These are phyloP conservation scores for Bolinopsis microptera DNA, from an alignment of 37 sponge, comb jelly and placozoan species.

Conservation along the genomic window DNA sequence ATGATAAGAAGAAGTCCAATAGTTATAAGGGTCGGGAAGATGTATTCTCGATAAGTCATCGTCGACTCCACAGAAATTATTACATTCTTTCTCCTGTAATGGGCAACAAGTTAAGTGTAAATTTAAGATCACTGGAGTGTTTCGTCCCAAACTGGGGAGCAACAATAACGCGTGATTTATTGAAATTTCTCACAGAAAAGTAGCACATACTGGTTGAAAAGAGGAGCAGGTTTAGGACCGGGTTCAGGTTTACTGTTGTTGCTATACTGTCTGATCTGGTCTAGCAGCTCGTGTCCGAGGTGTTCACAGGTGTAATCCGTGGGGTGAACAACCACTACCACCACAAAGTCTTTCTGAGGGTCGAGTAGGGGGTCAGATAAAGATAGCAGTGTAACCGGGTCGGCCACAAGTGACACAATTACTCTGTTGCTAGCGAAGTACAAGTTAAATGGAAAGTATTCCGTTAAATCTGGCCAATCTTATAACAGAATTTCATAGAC, in stretches of 20 bases:
- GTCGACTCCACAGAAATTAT: conserved; percentile 59
- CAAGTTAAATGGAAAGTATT: too few relatives aligned
- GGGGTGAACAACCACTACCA: conserved; percentile 48
- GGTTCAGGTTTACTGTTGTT: not conserved
- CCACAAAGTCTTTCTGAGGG: conserved; percentile 54
- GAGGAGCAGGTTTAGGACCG: not conserved
- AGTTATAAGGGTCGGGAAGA: conserved; percentile 58
- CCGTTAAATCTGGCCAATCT: too few relatives aligned
- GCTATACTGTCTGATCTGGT: not conserved
- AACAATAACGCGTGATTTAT: too few relatives aligned
- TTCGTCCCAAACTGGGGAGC: too few relatives aligned
- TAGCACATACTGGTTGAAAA: not conserved
- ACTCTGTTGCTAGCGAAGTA: too few relatives aligned
- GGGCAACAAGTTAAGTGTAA: not conserved
- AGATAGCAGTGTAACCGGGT: too few relatives aligned
- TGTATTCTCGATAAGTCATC: conserved; percentile 57
- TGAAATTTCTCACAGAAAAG: too few relatives aligned
- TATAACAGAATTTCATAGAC: too few relatives aligned
- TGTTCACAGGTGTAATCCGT: conserved; percentile 53
- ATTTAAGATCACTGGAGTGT: too few relatives aligned
- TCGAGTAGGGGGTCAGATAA: not conserved
- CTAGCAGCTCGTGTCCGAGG: conserved; percentile 24
- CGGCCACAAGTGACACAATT: too few relatives aligned
- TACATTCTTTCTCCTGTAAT: conserved; percentile 49
- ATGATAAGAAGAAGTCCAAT: conserved; percentile 55